These are phyloP conservation scores for Euzophera pinguis DNA, from an alignment of 2,888 invertebrate species.

Conservation along the genomic window DNA sequence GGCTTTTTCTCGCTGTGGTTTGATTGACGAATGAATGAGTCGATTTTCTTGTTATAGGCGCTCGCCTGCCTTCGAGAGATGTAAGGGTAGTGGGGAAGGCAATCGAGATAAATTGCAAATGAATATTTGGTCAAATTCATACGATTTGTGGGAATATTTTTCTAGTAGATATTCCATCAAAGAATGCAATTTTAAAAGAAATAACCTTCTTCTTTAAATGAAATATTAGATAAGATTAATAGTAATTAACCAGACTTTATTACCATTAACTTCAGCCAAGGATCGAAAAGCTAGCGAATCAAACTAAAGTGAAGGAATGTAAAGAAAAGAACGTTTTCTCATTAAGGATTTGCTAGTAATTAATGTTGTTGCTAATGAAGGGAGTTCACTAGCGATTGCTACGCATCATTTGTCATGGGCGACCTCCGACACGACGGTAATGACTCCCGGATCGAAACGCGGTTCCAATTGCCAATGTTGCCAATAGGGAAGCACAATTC, in stretches of 20 bases:
- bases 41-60: slow-evolving; percentile 53
- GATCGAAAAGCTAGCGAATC: slow-evolving; percentile 6
- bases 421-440: slow-evolving; percentile 62
- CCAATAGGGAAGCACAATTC: slow-evolving; percentile 7
- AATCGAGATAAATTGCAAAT: no score
- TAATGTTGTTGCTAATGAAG: slow-evolving; percentile 70
- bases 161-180: no score
- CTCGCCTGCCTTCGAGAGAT: slow-evolving; percentile 46
- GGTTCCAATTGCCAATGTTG: slow-evolving; percentile 33
- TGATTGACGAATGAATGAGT: slow-evolving; percentile 72
- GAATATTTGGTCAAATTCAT: background rate
- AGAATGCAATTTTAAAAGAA: no score
- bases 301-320: slow-evolving; percentile 28
- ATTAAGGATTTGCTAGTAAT: slow-evolving; percentile 67
- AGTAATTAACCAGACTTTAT: no score
- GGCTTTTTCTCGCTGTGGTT: slow-evolving; percentile 55
- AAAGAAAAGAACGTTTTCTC: slow-evolving; percentile 50
- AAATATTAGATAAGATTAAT: no score
- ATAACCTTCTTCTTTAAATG: no score
- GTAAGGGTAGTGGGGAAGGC: slow-evolving; percentile 27
- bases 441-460: slow-evolving; percentile 41
- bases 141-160: no score
- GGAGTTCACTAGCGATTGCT: slow-evolving; percentile 61
- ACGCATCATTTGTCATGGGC: slow-evolving; percentile 72
- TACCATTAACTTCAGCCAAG: background rate